These are phyloP conservation scores for Mesodorylaimus sp. DNA, from an alignment of 2,888 invertebrate genomes.

Conservation along the genomic window DNA sequence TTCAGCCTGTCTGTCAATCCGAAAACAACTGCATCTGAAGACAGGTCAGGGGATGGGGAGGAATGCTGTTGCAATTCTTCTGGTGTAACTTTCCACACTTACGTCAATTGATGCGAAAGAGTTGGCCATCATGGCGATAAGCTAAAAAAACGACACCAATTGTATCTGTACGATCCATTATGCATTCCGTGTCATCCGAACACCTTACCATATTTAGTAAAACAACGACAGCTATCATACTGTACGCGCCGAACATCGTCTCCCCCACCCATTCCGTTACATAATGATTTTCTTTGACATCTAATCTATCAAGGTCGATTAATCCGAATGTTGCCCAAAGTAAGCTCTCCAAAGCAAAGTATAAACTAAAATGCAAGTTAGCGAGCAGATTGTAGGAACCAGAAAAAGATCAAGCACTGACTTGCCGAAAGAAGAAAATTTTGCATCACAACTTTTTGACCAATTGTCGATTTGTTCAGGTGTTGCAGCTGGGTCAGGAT, in stretches of 20 bases:
- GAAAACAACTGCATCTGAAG: no score
- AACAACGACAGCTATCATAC: constrained; percentile 90
- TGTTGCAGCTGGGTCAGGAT: no score
- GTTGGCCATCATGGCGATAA: constrained; percentile 99
- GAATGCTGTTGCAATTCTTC: background rate
- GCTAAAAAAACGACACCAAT: no score
- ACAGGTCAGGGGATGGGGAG: no score
- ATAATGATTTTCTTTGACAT: constrained; percentile 79
- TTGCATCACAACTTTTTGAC: constrained; percentile 29
- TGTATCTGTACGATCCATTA: no score
- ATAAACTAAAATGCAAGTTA: constrained; percentile 60
- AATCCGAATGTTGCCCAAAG: constrained; percentile 99
- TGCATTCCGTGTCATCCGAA: no score
- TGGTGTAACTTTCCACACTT: constrained; percentile 34
- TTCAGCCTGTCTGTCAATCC: no score
- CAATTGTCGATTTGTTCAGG: no score
- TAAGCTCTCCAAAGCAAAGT: constrained; percentile 87
- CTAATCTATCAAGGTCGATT: constrained; percentile 84
- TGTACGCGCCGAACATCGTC: constrained; percentile 94
- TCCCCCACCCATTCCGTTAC: constrained; percentile 96
- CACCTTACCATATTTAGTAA: constrained; percentile 83
- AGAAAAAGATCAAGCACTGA: no score
- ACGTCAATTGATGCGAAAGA: constrained; percentile 94
- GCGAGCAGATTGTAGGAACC: no score
- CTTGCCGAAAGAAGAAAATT: constrained; percentile 32